These are phyloP conservation scores for human DNA, from an alignment of 2,113 vertebrate species.

Conservation along the genomic window DNA sequence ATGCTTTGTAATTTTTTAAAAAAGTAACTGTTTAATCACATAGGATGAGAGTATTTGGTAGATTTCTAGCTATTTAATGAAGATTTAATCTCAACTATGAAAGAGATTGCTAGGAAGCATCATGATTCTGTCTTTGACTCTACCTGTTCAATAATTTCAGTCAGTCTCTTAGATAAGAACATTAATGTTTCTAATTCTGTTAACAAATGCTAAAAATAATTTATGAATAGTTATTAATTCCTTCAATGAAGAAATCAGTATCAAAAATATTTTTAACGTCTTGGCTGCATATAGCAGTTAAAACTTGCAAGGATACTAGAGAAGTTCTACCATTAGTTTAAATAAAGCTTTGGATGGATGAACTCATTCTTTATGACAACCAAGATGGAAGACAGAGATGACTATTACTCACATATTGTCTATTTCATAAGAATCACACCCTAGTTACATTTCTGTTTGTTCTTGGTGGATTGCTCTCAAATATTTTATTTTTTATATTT, in stretches of 20 bases:
- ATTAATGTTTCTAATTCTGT: neutral
- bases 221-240: neutral
- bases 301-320: neutral
- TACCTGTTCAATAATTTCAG: neutral
- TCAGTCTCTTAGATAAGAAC: neutral
- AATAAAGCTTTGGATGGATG: neutral
- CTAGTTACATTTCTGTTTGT: neutral
- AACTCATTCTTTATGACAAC: neutral
- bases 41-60: neutral
- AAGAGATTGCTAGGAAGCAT: neutral
- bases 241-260: neutral
- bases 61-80: constrained; percentile 6
- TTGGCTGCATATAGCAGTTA: neutral
- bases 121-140: neutral
- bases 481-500: constrained; percentile 16
- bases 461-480: neutral
- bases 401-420: neutral
- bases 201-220: neutral
- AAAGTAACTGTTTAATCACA: neutral
- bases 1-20: neutral
- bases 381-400: neutral
- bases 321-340: neutral
- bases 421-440: neutral
- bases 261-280: neutral
- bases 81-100: neutral